These are phyloP conservation scores for Neotoma lepida DNA, from an alignment of 2,113 vertebrate genomes.

Conservation along the genomic window DNA sequence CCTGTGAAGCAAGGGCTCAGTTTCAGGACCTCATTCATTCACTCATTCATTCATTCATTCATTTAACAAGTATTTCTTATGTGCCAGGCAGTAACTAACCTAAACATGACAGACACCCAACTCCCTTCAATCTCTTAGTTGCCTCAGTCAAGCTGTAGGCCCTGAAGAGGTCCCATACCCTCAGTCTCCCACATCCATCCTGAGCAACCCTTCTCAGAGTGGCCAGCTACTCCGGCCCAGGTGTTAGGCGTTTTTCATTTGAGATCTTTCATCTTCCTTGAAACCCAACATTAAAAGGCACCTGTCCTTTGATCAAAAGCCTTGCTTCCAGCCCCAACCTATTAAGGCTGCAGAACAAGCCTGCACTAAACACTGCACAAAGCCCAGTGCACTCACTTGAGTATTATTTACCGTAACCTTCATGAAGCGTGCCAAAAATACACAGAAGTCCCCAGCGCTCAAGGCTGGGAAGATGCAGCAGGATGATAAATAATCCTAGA, in stretches of 20 bases:
- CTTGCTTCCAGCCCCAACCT: constrained; percentile 58
- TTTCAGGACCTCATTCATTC: background rate
- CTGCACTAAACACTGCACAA: constrained; percentile 51
- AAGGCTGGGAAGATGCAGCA: constrained; percentile 71
- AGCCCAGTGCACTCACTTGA: background rate
- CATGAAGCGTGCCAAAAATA: constrained; percentile 69
- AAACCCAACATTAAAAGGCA: constrained; percentile 62
- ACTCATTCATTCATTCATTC: background rate
- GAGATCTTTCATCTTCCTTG: constrained; percentile 45
- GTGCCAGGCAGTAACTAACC: background rate
- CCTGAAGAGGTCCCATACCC: background rate
- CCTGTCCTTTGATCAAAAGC: constrained; percentile 65
- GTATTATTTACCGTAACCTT: constrained; percentile 75
- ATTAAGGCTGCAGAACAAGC: background rate
- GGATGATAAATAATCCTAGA: constrained; percentile 82
- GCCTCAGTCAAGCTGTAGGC: background rate
- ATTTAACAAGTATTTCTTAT: background rate
- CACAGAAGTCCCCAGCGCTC: constrained; percentile 64
- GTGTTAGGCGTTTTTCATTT: background rate
- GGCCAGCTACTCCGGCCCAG: background rate
- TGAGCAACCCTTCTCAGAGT: background rate
- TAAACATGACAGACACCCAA: background rate
- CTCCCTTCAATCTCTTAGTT: too few species aligned
- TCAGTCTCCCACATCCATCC: background rate
- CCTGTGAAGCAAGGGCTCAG: background rate